Base-by-base conservation (phyloP, 2,888 invertebrate species). In the Epinotia ramella region DNA sequence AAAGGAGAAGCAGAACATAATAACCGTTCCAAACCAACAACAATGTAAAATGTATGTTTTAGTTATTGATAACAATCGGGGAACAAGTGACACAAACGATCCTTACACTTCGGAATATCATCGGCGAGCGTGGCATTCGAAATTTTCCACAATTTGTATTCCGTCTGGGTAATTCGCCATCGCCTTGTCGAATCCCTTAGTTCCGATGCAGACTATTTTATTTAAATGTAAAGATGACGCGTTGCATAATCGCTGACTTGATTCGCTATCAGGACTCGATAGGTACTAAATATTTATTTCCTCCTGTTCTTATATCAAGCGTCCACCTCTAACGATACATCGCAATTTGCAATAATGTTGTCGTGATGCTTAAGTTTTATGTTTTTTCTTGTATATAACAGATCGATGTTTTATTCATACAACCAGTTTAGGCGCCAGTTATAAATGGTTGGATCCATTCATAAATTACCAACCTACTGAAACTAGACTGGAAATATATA, bases 231-330 rank as follows among this genome's bases (percentile, higher is more conserved):
- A 91, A 92, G 89, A 89, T 88, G 88, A 88, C 87, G 88, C 88
- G 89, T 92, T 92, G 92, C 92, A 93, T 93, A 93, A 94, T 94
- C 90, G 90, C 89, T 90, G 88, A 89, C 91, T 88, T 91, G 91
- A 91, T 92, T 90, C 91, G 84, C 88, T 90, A 90, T 92, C 91
- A 90, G 89, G 89, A 91, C 90, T 92, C 90, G 83, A 84, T 89
- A n/a, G n/a, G n/a, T n/a, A 89, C 86, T 91, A 91, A 91, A 93
- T 91, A 92, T 93, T 92, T 92, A 93, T 93, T 90, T 83, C 80
- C 85, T 80, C 86, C 80, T 65, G 82, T 87, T 91, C 90, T 88
- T 91, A 88, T 85, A 85, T 86, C 87, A 20, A 20, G 20, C n/a
- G 53, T 53, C n/a, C 24, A 85, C 83, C 85, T 89, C 87, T 85